phyloP scores from a whole-genome alignment of 1,140 invertebrate genomes.

The Melitaea cinxia region DNA sequence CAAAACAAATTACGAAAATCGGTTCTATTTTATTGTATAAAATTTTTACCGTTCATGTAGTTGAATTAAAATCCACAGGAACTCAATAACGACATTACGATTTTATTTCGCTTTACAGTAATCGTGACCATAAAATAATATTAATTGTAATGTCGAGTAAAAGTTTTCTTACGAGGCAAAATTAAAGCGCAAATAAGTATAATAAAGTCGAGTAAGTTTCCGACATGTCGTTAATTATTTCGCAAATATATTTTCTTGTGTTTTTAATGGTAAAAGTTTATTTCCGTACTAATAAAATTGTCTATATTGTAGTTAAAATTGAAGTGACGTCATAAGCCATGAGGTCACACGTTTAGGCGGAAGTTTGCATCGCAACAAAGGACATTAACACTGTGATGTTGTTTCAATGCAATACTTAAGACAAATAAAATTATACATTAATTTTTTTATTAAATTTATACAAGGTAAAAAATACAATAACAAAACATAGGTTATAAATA shows the following conservation, averaged over 20 bases:
- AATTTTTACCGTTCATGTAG: background rate
- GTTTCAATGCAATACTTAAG: background rate
- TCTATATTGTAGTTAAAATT: conserved; percentile 31
- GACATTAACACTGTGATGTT: conserved; percentile 26
- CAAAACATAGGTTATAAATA: too few species aligned
- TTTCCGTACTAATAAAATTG: conserved; percentile 41
- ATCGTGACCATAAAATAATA: conserved; percentile 21
- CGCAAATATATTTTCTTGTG: background rate
- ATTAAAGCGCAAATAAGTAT: background rate
- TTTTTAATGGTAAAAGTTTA: conserved; percentile 34
- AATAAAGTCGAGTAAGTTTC: background rate
- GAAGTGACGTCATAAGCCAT: conserved; percentile 44
- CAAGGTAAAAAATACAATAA: too few species aligned
- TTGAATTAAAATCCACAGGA: background rate
- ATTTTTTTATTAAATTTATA: too few species aligned
- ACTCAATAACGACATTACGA: background rate
- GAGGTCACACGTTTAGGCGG: conserved; percentile 50
- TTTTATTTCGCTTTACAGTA: background rate
- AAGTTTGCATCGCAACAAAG: conserved; percentile 56
- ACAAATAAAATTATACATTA: background rate
- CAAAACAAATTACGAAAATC: background rate
- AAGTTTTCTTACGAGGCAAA: background rate
- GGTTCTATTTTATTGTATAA: background rate
- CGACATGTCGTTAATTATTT: background rate
- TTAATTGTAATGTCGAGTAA: background rate